phyloP scores from a whole-genome alignment of 2,888 invertebrate species.

The Trachelus tabidus region DNA sequence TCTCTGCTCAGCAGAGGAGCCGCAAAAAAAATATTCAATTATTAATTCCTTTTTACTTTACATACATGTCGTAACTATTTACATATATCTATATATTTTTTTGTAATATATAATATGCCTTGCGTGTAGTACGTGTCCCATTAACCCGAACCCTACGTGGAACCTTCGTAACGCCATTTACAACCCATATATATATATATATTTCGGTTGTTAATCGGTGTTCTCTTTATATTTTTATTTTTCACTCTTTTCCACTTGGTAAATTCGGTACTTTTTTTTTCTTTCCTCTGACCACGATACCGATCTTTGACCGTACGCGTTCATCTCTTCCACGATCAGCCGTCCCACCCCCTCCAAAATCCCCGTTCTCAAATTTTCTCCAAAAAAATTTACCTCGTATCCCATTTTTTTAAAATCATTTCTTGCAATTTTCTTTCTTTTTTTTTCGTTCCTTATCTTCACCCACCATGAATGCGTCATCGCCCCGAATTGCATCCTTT shows the following conservation, averaged over 20 bases:
- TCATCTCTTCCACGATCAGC: too few relatives aligned
- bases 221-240: not conserved
- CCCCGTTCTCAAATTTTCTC: not conserved
- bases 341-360: not conserved
- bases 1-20: conserved; percentile 43
- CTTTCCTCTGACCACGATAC: not conserved
- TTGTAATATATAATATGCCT: not conserved
- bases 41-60: not conserved
- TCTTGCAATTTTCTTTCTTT: conserved; percentile 3
- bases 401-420: conserved; percentile 10
- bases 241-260: not conserved
- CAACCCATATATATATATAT: too few relatives aligned
- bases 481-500: conserved; percentile 10
- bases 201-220: not conserved
- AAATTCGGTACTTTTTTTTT: not conserved
- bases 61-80: not conserved
- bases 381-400: not conserved
- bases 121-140: not conserved
- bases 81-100: conserved; percentile 4
- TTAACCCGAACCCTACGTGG: not conserved
- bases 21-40: conserved; percentile 29
- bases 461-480: conserved; percentile 9
- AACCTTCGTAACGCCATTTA: not conserved
- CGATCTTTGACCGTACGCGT: not conserved
- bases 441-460: conserved; percentile 5